Evolutionary conservation across 2,797 vertebrate species (phyloP), one percentile per base, ranked within the genome.

Genomic region (Valencia hispanica): DNA sequence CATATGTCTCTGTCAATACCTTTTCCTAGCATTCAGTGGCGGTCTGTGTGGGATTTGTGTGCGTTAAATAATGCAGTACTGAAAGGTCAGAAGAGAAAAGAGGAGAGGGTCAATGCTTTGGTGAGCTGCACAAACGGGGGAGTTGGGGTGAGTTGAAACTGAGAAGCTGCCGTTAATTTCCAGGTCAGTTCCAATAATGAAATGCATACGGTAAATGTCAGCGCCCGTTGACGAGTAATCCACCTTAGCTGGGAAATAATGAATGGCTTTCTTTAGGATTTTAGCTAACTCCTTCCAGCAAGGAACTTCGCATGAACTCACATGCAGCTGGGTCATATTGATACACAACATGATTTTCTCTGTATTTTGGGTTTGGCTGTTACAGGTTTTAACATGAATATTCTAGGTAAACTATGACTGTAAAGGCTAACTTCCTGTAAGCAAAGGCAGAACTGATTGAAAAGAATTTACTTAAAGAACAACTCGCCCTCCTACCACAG

Each of bases 161-260:
- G 72, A 90, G 91, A 92, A 84, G 90, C 87, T 84, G 90, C 88
- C 86, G 88, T 94, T 95, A 95, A 96, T 96, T 95, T 95, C 91
- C 93, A 95, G 95, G 94, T 96, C 95, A 95, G 90, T 93, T 94
- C 89, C 93, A 95, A 96, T 95, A 95, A 95, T 95, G 95, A 95
- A 95, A 95, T 94, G 94, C 94, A 94, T 94, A 94, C 87, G 94
- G 93, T 95, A 95, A 96, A 96, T 95, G 95, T 96, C 95, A 93
- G 89, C 88, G 89, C 86, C 93, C 85, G 92, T 84, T 86, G 78
- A 90, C 74, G 70, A 90, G 92, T 94, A 94, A 94, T 95, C 94
- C 90, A 89, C 90, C 91, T 93, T 93, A 90, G 87, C 90, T 91
- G 92, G 93, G 94, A 94, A 95, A 95, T 95, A 95, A 95, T 93